Evolutionary conservation across 2,888 invertebrate genomes (phyloP).

Genomic region (Silvanus unidentatus): DNA sequence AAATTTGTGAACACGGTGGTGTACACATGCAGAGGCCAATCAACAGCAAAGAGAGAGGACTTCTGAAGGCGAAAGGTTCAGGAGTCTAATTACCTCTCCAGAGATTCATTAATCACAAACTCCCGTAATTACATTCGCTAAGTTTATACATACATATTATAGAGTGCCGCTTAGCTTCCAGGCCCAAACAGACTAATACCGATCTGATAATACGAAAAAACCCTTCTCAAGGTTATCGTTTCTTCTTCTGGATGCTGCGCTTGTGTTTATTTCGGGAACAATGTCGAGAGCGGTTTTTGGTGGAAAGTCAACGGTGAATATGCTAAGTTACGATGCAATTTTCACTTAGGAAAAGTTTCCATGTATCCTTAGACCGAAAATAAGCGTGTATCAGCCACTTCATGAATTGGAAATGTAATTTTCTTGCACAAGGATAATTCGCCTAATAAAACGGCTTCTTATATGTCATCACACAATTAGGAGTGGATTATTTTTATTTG

Average conservation of each 20-base stretch:
- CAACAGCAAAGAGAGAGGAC: constrained; percentile 24
- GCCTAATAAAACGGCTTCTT: constrained; percentile 15
- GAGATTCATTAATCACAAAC: constrained; percentile 49
- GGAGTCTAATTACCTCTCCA: constrained; percentile 47
- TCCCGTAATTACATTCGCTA: constrained; percentile 46
- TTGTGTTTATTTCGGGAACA: no score
- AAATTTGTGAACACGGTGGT: not conserved
- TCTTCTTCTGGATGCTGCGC: constrained; percentile 23
- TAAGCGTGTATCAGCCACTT: constrained; percentile 22
- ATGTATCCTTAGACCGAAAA: no score
- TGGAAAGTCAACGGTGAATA: no score
- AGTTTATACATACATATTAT: constrained; percentile 45
- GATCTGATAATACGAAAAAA: constrained; percentile 38
- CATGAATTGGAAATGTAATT: constrained; percentile 46
- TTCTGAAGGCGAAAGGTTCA: constrained; percentile 43
- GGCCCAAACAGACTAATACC: constrained; percentile 36
- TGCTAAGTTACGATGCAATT: no score
- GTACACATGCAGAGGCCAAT: constrained; percentile 7
- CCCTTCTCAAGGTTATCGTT: constrained; percentile 34
- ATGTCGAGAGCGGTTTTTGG: no score
- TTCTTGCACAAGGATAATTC: constrained; percentile 35
- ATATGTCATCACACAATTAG: no score
- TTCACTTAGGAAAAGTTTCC: no score
- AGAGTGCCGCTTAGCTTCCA: constrained; percentile 17
- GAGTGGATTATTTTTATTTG: no score